These are phyloP conservation scores for Diceros bicornis DNA, from an alignment of 2,797 vertebrate species.

Conservation along the genomic window DNA sequence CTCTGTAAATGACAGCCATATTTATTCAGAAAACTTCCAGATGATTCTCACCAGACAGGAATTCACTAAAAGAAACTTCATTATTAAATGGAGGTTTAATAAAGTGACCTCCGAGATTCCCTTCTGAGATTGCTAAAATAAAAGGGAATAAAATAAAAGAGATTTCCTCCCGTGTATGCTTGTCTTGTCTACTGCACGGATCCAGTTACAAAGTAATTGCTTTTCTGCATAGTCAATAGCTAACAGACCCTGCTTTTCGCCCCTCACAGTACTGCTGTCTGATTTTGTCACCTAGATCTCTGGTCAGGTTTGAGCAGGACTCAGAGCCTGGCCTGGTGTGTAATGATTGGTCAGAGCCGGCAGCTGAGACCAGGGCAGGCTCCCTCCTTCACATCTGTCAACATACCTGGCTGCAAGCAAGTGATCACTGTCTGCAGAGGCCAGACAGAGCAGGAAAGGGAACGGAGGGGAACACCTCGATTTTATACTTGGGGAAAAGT, in stretches of 20 bases:
- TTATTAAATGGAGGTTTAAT: not conserved
- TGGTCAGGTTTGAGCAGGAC: slow-evolving; percentile 21
- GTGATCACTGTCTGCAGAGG: slow-evolving; percentile 16
- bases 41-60: not conserved
- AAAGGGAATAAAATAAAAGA: not conserved
- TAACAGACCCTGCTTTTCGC: not conserved
- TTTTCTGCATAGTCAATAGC: not conserved
- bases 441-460: not conserved
- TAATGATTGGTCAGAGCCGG: slow-evolving; percentile 75
- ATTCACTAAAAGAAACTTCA: slow-evolving; percentile 24
- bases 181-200: not conserved
- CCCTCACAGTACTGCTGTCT: not conserved
- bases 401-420: slow-evolving; percentile 62
- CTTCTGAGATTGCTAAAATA: not conserved
- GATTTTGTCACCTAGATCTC: not conserved
- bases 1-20: not conserved
- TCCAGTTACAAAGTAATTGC: not conserved
- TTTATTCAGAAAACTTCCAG: slow-evolving; percentile 28
- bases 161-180: not conserved
- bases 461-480: rapidly evolving
- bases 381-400: slow-evolving; percentile 82
- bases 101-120: not conserved
- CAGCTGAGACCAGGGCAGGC: not conserved
- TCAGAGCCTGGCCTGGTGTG: not conserved
- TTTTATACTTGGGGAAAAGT: not conserved